phyloP scores from a whole-genome alignment of 2,113 vertebrate genomes.

The Ranitomeya imitator region DNA sequence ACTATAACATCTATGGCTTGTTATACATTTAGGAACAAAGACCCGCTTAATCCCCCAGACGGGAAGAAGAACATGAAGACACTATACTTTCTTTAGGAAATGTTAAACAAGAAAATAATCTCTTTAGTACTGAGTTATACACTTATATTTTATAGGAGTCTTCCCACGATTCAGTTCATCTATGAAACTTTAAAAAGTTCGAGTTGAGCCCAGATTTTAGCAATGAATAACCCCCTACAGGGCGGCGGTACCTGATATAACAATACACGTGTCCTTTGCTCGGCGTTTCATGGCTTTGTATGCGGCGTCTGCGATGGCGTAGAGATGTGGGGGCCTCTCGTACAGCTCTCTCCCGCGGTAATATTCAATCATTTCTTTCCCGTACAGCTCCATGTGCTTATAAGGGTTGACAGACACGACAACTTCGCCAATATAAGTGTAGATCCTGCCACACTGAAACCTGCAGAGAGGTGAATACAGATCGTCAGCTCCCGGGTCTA shows the following conservation, averaged over 20 bases:
- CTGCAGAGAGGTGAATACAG: constrained; percentile 62
- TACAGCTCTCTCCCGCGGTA: constrained; percentile 90
- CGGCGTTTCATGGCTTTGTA: constrained; percentile 93
- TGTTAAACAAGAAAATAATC: too few species aligned
- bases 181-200: too few species aligned
- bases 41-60: too few species aligned
- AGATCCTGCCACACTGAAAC: constrained; percentile 87
- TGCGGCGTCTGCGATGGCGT: constrained; percentile 84
- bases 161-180: too few species aligned
- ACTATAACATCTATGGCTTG: too few species aligned
- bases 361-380: constrained; percentile 72
- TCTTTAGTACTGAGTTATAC: too few species aligned
- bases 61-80: too few species aligned
- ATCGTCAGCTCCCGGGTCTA: constrained; percentile 8
- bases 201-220: background rate
- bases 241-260: constrained; percentile 82
- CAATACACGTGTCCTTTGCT: constrained; percentile 91
- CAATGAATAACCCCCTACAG: background rate
- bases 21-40: too few species aligned
- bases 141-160: too few species aligned
- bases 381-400: constrained; percentile 80
- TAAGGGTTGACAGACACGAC: constrained; percentile 92
- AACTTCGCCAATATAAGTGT: constrained; percentile 94
- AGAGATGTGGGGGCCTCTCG: constrained; percentile 89
- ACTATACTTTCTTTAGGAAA: too few species aligned